Percentiles rank a stretch among this genome's conserved stretches.
These are phyloP conservation scores for Trichogramma dendrolimi DNA, from an alignment of 2,888 invertebrate genomes.

Conservation along the genomic window DNA sequence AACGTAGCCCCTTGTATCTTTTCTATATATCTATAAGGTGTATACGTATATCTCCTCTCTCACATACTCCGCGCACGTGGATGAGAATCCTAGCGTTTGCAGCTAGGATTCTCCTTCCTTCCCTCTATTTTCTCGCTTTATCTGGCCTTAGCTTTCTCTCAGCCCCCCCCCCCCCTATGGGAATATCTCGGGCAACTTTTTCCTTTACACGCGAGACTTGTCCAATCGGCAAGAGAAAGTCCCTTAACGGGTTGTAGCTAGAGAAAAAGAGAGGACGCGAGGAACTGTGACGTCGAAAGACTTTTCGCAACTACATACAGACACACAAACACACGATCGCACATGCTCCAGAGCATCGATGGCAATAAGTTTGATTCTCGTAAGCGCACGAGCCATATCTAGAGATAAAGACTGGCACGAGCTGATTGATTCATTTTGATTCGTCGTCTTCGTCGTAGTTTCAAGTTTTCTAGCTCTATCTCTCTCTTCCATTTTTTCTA, in stretches of 20 bases:
- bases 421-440: constrained; percentile 18
- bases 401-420: too few relatives aligned
- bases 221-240: too few relatives aligned
- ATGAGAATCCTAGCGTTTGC: constrained; percentile 11
- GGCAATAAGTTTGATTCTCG: background rate
- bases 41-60: constrained; percentile 19
- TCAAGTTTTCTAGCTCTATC: too few relatives aligned
- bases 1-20: too few relatives aligned
- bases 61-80: constrained; percentile 9
- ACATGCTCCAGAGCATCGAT: constrained; percentile 2
- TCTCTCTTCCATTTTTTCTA: too few relatives aligned
- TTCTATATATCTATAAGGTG: too few relatives aligned
- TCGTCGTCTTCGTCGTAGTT: background rate
- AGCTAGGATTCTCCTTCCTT: background rate
- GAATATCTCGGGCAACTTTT: constrained; percentile 10
- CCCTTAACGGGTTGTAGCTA: too few relatives aligned
- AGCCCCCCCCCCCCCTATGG: background rate
- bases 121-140: background rate
- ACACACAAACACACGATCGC: background rate
- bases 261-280: too few relatives aligned
- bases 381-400: background rate
- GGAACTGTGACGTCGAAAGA: constrained; percentile 15
- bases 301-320: constrained; percentile 26
- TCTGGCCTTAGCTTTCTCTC: constrained; percentile 10
- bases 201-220: constrained; percentile 5